Evolutionary conservation across 2,797 vertebrate species (phyloP).

Genomic region (Cossypha caffra): DNA sequence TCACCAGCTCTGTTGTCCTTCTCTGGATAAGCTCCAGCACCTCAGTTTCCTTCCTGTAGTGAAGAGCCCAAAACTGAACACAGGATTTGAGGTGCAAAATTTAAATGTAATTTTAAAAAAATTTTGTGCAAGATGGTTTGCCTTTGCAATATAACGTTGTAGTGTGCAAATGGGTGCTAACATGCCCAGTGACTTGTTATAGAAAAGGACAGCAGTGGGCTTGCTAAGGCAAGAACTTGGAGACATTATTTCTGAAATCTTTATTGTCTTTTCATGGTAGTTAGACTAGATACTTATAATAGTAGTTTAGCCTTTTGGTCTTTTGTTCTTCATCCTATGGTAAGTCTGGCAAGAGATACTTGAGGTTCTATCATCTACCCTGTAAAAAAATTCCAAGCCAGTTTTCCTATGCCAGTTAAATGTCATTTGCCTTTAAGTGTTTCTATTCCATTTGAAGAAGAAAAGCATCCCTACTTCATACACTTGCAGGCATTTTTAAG

Average conservation of each 20-base stretch:
- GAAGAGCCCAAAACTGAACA: not conserved
- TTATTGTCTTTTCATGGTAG: not conserved
- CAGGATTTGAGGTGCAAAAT: not conserved
- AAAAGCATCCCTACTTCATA: not conserved
- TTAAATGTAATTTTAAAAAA: not conserved
- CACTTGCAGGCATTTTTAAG: not conserved
- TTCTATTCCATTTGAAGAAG: not conserved
- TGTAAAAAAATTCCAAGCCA: not conserved
- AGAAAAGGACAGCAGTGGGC: not conserved
- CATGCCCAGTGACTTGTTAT: not conserved
- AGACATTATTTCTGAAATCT: not conserved
- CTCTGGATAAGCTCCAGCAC: not conserved
- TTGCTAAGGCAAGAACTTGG: not conserved
- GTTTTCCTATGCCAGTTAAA: not conserved
- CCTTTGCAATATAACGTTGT: not conserved
- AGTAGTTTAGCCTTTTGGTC: not conserved
- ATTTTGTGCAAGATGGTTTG: not conserved
- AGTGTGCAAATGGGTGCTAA: not conserved
- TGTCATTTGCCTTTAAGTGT: not conserved
- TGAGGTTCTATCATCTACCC: not conserved
- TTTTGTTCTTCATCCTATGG: not conserved
- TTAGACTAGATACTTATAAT: not conserved
- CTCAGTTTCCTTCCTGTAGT: not conserved
- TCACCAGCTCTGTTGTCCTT: not conserved
- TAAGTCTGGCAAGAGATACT: not conserved